Evolutionary conservation across 2,113 vertebrate species (phyloP), one percentile per base, ranked within the genome.

Genomic region (Eleginops maclovinus): DNA sequence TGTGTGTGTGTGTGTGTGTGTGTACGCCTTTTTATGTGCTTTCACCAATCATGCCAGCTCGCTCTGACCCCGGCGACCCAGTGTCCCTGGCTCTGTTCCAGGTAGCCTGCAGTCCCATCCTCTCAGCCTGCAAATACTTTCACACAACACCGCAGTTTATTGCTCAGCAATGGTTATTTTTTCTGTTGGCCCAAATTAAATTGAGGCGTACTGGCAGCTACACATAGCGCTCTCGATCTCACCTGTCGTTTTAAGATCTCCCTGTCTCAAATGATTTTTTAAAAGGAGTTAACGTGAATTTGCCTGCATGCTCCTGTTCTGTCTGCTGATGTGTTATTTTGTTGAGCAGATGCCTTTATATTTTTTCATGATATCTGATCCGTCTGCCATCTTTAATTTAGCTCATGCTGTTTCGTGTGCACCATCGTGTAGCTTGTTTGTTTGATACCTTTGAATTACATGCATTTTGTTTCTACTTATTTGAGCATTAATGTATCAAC

Each of bases 31-130:
- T 9, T 79, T 76, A 44, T 79, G 58, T 75, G 55, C 63, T 71
- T 79, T 82, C 71, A 76, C 81, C 87, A 81, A 82, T 74, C 75
- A 74, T 59, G 69, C 70, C 81, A 86, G 81, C 59, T 84, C 59
- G 46, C 82, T 81, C 58, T 87, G 78, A 90, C 85, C 84, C 59
- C 50, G 17, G 53, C 89, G 87, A 89, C 88, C 82, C 72, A 44
- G 75, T 73, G 89, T 89, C 79, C 78, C 74, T 91, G 91, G 85
- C 88, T 74, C 31, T 41, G 71, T 21, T 88, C 86, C 89, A 89
- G 77, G 58, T 64, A 56, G 72, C 81, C 88, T 54, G 72, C 72
- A 81, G 77, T 77, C 60, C 40, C 68, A 43, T 87, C 81, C 47
- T 75, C 80, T 59, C 71, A 56, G 84, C 40, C 81, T 79, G 67